Evolutionary conservation across 2,888 invertebrate species (phyloP).

Genomic region (Lasioglossum malachurum): DNA sequence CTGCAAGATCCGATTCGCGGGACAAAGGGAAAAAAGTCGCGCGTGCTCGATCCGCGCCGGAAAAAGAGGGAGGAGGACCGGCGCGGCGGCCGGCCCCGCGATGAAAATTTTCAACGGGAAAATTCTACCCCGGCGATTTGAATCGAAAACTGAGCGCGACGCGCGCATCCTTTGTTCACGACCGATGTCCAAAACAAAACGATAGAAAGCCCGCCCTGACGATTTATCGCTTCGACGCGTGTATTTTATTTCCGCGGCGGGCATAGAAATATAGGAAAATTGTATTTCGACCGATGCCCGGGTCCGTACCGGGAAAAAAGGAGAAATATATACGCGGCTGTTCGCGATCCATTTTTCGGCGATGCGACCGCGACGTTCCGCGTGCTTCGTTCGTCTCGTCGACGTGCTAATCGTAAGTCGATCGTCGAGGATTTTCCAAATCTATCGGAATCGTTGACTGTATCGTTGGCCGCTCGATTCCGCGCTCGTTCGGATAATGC

Average conservation of each 20-base stretch:
- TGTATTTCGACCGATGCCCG: slow-evolving; percentile 34
- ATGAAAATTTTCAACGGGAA: slow-evolving; percentile 60
- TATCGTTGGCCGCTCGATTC: background rate
- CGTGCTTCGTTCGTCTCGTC: too few relatives aligned
- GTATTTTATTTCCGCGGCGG: slow-evolving; percentile 57
- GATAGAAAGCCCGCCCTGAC: slow-evolving; percentile 42
- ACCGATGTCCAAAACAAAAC: slow-evolving; percentile 63
- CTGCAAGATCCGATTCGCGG: slow-evolving; percentile 51
- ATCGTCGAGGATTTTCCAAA: background rate
- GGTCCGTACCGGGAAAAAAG: background rate
- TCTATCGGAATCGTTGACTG: background rate
- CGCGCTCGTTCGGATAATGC: background rate
- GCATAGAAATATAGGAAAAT: slow-evolving; percentile 51
- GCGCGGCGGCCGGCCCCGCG: background rate
- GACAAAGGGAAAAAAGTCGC: slow-evolving; percentile 21
- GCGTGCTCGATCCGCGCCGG: background rate
- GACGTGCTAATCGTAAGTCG: background rate
- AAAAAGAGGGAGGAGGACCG: background rate
- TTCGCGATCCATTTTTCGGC: background rate
- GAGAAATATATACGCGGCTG: background rate
- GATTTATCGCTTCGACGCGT: slow-evolving; percentile 66
- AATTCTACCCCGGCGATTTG: slow-evolving; percentile 54
- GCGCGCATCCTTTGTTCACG: slow-evolving; percentile 54
- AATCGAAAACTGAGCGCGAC: slow-evolving; percentile 62
- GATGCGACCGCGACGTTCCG: background rate